Conservation (phyloP, 1,140 invertebrate genomes). For the Chrysomallon squamiferum region DNA sequence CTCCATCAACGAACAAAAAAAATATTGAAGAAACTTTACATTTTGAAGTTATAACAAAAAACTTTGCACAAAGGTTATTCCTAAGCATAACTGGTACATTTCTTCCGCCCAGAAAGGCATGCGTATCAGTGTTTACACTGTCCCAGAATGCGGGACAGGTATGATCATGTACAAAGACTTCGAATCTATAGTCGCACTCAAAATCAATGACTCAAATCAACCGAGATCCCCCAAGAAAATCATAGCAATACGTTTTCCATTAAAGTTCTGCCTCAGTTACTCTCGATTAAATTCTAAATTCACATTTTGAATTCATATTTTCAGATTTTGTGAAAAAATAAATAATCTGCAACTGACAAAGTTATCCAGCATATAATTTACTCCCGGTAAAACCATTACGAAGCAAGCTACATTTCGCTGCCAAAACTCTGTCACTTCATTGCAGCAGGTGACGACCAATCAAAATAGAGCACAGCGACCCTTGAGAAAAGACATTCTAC, state of each 20-base stretch:
- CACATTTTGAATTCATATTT: background rate
- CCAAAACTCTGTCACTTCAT: slow-evolving; percentile 4
- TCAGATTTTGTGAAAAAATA: background rate
- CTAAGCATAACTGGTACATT: background rate
- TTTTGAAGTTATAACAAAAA: background rate
- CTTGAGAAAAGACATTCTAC: background rate
- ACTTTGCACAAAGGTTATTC: background rate
- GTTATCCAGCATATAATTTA: background rate
- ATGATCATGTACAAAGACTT: slow-evolving; percentile 20
- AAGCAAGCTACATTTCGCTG: background rate
- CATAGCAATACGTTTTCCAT: background rate
- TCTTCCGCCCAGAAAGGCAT: background rate
- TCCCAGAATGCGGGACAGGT: slow-evolving; percentile 20
- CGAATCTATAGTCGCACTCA: slow-evolving; percentile 1
- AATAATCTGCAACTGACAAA: background rate
- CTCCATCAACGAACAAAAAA: background rate
- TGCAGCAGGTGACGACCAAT: background rate
- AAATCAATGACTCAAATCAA: background rate
- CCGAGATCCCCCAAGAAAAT: background rate
- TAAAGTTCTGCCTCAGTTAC: background rate
- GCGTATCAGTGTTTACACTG: slow-evolving; percentile 11
- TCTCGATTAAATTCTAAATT: background rate
- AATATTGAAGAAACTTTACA: background rate
- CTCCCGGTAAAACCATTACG: background rate
- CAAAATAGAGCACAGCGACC: background rate